phyloP scores from a whole-genome alignment of 1,140 invertebrate genomes.

The Nautilus pompilius region DNA sequence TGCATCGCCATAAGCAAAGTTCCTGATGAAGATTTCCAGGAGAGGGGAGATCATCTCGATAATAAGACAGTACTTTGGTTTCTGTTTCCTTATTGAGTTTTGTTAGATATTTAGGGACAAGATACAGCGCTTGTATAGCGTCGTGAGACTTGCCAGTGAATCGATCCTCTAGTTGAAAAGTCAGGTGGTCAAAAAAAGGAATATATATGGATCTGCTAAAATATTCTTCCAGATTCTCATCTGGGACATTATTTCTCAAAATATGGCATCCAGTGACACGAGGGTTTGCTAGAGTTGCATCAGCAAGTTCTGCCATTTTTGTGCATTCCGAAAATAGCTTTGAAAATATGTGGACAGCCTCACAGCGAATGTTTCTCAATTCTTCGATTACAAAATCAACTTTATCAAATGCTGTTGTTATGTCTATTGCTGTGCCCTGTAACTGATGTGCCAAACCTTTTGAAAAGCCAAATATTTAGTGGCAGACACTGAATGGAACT shows the following conservation, averaged over 20 bases:
- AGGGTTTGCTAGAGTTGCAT: slow-evolving; percentile 7
- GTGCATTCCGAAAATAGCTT: too few species aligned
- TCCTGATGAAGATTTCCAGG: too few species aligned
- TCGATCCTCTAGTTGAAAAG: too few species aligned
- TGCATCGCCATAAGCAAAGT: too few species aligned
- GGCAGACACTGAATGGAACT: slow-evolving; percentile 15
- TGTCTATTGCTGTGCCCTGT: slow-evolving; percentile 14
- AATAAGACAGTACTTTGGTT: too few species aligned
- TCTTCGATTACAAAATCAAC: not conserved
- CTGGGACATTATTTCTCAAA: slow-evolving; percentile 16
- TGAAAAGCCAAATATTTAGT: slow-evolving; percentile 16
- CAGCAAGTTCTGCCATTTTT: slow-evolving; percentile 11
- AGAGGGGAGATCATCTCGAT: too few species aligned
- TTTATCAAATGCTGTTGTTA: slow-evolving; percentile 12
- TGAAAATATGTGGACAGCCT: slow-evolving; percentile 12
- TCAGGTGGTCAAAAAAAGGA: slow-evolving; percentile 17
- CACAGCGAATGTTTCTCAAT: not conserved
- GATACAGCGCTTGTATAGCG: too few species aligned
- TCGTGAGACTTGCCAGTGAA: too few species aligned
- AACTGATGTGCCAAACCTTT: slow-evolving; percentile 13
- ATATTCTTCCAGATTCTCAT: slow-evolving; percentile 9
- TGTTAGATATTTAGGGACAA: too few species aligned
- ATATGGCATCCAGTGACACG: slow-evolving; percentile 15
- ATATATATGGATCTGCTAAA: slow-evolving; percentile 15
- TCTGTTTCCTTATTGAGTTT: too few species aligned